Evolutionary conservation across 2,888 invertebrate genomes (phyloP).

Genomic region (Tachina grossa): DNA sequence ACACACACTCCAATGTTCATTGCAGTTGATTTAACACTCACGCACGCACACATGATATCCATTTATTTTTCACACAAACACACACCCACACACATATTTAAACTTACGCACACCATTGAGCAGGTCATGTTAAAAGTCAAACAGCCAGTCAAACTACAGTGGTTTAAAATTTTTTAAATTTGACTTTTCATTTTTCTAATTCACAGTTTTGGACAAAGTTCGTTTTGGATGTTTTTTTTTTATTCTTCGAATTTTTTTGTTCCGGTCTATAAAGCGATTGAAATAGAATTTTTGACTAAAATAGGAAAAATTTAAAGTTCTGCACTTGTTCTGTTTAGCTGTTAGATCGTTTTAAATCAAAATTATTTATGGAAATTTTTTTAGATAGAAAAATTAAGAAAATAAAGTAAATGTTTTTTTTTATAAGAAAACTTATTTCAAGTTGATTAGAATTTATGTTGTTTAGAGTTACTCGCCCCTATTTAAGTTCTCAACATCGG

Average conservation of each 20-base stretch:
- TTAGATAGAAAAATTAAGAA: too few relatives aligned
- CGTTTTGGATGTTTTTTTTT: not conserved
- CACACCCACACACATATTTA: not conserved
- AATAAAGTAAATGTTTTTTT: not conserved
- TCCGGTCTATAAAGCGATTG: slow-evolving; percentile 23
- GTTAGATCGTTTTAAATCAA: not conserved
- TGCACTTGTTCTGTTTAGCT: slow-evolving; percentile 11
- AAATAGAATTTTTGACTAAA: too few relatives aligned
- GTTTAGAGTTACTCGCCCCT: too few relatives aligned
- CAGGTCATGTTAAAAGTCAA: slow-evolving; percentile 6
- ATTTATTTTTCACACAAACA: not conserved
- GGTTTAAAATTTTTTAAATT: slow-evolving; percentile 38
- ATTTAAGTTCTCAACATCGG: too few relatives aligned
- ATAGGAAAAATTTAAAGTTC: slow-evolving; percentile 40
- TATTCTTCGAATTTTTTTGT: not conserved
- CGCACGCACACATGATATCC: not conserved
- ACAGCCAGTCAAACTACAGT: slow-evolving; percentile 26
- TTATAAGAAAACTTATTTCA: slow-evolving; percentile 11
- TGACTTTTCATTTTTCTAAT: not conserved
- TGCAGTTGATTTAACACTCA: slow-evolving; percentile 67
- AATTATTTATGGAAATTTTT: too few relatives aligned
- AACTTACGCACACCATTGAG: not conserved
- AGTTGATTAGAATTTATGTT: slow-evolving; percentile 26
- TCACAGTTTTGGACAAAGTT: slow-evolving; percentile 19
- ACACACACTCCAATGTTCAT: slow-evolving; percentile 54